phyloP scores from a whole-genome alignment of 2,113 vertebrate genomes.

The Isichthys henryi region DNA sequence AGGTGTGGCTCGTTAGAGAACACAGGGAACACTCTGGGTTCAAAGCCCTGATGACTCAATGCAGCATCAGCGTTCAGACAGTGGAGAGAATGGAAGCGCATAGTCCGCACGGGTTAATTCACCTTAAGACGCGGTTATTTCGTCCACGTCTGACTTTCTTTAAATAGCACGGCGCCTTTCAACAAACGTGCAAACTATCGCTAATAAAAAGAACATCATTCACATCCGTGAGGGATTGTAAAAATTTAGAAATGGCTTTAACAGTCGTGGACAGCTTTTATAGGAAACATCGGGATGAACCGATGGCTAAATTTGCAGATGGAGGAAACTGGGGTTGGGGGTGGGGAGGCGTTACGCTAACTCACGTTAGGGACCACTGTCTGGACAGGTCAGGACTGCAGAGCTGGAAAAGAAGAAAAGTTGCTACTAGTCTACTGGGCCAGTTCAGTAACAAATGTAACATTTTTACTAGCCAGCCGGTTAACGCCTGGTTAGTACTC shows the following conservation, averaged over 20 bases:
- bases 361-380: not conserved
- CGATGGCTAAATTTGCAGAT: constrained; percentile 4
- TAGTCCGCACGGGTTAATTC: not conserved
- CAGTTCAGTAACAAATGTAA: not conserved
- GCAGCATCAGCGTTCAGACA: not conserved
- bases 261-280: not conserved
- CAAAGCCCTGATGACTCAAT: not conserved
- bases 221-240: not conserved
- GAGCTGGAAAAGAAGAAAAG: not conserved
- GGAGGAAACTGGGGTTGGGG: not conserved
- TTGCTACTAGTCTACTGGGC: not conserved
- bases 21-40: not conserved
- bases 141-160: not conserved
- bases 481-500: not conserved
- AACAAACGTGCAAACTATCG: not conserved
- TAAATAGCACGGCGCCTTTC: not conserved
- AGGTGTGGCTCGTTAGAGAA: too few species aligned
- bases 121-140: not conserved
- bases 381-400: not conserved
- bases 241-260: not conserved
- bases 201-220: not conserved
- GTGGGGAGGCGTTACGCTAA: not conserved
- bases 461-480: not conserved
- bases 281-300: not conserved
- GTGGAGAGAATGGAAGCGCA: not conserved